Evolutionary conservation across 2,888 invertebrate species (phyloP).

Genomic region (Tipula unca): DNA sequence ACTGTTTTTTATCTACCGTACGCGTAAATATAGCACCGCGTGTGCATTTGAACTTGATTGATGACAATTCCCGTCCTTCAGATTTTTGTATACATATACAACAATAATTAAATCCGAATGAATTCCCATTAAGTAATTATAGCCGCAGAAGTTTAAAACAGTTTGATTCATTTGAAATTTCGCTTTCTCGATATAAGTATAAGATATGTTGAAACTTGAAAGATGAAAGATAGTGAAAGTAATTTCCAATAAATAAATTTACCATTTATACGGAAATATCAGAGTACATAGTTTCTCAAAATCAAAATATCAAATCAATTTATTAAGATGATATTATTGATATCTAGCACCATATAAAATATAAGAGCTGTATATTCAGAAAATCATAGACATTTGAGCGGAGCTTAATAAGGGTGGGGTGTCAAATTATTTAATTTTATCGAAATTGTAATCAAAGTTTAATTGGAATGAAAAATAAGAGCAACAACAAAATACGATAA

Average conservation of each 20-base stretch:
- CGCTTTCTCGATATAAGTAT: background rate
- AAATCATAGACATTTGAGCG: background rate
- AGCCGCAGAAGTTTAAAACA: background rate
- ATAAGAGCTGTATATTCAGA: background rate
- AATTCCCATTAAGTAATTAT: background rate
- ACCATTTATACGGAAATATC: background rate
- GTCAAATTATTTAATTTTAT: slow-evolving; percentile 8
- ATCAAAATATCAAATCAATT: background rate
- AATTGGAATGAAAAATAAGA: background rate
- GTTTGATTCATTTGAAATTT: background rate
- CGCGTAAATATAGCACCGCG: background rate
- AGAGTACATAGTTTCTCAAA: background rate
- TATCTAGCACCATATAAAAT: background rate
- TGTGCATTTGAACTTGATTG: background rate
- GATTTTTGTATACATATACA: background rate
- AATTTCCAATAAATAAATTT: background rate
- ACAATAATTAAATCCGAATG: background rate
- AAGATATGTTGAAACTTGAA: background rate
- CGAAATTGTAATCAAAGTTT: background rate
- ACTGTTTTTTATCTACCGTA: background rate
- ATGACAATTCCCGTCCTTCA: background rate
- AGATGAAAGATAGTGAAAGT: background rate
- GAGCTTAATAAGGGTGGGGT: background rate
- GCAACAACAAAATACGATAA: background rate
- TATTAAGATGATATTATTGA: background rate